These are phyloP conservation scores for western clawed frog (Xenopus tropicalis) DNA, from an alignment of 2,113 vertebrate genomes.

Conservation along the genomic window DNA sequence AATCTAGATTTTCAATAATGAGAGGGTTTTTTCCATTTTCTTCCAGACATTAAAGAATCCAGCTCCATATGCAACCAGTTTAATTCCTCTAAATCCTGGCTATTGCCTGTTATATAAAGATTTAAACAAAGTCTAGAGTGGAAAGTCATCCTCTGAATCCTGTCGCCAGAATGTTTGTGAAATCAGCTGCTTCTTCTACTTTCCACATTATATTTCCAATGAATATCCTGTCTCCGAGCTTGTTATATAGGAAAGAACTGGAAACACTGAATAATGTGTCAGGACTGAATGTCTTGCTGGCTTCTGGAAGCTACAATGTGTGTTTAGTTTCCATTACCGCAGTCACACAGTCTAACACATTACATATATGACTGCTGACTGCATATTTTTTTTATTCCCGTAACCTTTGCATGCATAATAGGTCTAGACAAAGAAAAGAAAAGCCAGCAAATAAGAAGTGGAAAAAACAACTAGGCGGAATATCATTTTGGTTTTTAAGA, in stretches of 20 bases:
- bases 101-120: constrained; percentile 18
- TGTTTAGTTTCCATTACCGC: constrained; percentile 31
- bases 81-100: constrained; percentile 7
- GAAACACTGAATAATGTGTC: constrained; percentile 40
- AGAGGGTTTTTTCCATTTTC: constrained; percentile 5
- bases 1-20: too few relatives aligned
- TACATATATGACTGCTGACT: constrained; percentile 8
- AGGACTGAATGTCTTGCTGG: constrained; percentile 12
- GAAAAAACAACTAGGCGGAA: not conserved
- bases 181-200: constrained; percentile 21
- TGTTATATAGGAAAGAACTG: constrained; percentile 29
- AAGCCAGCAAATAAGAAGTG: not conserved
- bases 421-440: not conserved
- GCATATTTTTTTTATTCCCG: not conserved
- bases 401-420: not conserved
- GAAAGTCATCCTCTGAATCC: constrained; percentile 1
- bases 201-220: constrained; percentile 40
- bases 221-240: constrained; percentile 30
- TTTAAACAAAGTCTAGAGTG: constrained; percentile 22
- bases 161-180: constrained; percentile 11
- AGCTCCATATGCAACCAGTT: constrained; percentile 1
- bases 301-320: constrained; percentile 3
- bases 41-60: not conserved
- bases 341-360: constrained; percentile 5
- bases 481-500: too few relatives aligned